Evolutionary conservation across 2,888 invertebrate genomes (phyloP).

Genomic region (Ormyrus nitidulus): DNA sequence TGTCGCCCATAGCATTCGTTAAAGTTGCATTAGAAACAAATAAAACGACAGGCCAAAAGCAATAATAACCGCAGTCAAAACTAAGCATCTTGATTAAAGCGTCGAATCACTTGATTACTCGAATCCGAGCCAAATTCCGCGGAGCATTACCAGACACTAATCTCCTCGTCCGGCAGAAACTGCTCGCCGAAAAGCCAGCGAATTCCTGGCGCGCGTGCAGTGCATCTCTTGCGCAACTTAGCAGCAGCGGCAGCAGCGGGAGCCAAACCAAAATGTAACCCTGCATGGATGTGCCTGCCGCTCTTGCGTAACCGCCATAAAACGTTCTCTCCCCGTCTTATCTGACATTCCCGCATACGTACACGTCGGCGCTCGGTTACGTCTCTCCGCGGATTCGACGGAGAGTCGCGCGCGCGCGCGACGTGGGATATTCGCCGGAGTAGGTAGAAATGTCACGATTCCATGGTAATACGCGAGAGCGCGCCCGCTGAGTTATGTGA

Average conservation of each 20-base stretch:
- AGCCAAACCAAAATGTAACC: constrained; percentile 24
- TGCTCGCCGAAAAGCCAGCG: too few species aligned
- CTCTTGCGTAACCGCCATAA: neutral
- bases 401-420: neutral
- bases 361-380: neutral
- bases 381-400: constrained; percentile 16
- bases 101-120: neutral
- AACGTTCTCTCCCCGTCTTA: constrained; percentile 6
- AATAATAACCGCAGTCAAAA: neutral
- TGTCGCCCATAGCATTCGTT: too few species aligned
- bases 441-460: constrained; percentile 33
- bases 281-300: constrained; percentile 14
- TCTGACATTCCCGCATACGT: constrained; percentile 27
- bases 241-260: neutral
- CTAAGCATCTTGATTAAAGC: neutral
- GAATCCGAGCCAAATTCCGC: neutral
- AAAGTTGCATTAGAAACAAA: neutral
- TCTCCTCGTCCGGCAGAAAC: too few species aligned
- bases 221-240: neutral
- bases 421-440: constrained; percentile 17
- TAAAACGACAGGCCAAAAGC: neutral
- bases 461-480: constrained; percentile 5
- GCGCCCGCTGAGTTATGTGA: too few species aligned
- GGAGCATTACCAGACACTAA: neutral
- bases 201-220: neutral